A percentile compares a stretch with the other conserved stretches of the same genome.
phyloP scores from a whole-genome alignment of 2,797 vertebrate species.

The Sebastes vulpes region DNA sequence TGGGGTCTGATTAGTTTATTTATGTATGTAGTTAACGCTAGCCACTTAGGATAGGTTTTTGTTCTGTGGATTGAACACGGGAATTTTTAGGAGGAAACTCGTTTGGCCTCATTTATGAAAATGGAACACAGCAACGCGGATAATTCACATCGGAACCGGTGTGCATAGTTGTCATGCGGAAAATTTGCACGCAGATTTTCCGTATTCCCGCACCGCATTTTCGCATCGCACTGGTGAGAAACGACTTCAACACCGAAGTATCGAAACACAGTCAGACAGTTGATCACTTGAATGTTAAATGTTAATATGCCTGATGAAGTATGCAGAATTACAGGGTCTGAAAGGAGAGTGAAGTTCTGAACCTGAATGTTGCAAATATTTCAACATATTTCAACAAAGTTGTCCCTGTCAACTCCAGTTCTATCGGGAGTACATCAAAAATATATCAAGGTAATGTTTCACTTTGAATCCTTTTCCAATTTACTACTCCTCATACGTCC shows the following conservation, averaged over 20 bases:
- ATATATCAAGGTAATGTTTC: background rate
- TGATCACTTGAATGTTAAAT: background rate
- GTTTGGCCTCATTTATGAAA: too few species aligned
- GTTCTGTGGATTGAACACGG: too few species aligned
- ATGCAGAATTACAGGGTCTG: background rate
- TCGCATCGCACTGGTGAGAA: too few species aligned
- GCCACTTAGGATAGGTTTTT: too few species aligned
- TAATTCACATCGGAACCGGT: too few species aligned
- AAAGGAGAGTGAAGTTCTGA: constrained; percentile 11
- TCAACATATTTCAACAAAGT: background rate
- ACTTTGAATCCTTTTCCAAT: background rate
- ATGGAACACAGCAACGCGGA: too few species aligned
- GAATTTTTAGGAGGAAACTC: too few species aligned
- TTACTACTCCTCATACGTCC: background rate
- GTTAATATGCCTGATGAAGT: constrained; percentile 21
- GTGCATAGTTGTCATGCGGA: too few species aligned
- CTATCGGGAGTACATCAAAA: background rate
- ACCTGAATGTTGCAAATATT: background rate
- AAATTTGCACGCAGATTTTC: too few species aligned
- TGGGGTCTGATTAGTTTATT: too few species aligned
- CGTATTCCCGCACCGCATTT: too few species aligned
- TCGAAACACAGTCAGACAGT: constrained; percentile 8
- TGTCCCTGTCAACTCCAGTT: background rate
- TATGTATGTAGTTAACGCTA: too few species aligned
- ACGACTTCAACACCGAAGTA: background rate